Conservation (phyloP, 2,113 vertebrate genomes). For the Trogon surrucura region DNA sequence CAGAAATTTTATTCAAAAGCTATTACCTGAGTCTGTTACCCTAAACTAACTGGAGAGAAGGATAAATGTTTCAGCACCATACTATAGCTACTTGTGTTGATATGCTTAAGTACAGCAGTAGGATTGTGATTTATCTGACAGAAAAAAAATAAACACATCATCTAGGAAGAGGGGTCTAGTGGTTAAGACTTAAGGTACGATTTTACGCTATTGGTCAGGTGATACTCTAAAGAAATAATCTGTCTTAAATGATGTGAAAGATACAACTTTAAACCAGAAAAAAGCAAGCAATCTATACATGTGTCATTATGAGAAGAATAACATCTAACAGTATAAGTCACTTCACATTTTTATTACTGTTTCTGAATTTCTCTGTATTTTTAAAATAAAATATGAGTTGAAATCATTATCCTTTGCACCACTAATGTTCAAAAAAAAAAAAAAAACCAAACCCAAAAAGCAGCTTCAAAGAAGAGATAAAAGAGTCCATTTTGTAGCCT, state of each 20-base stretch:
- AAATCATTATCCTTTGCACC: background rate
- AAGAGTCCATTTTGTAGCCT: background rate
- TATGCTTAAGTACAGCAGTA: background rate
- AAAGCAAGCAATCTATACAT: background rate
- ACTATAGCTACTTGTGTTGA: background rate
- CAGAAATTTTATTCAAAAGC: background rate
- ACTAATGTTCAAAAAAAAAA: background rate
- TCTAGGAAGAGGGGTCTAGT: background rate
- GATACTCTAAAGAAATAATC: background rate
- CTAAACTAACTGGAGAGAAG: background rate
- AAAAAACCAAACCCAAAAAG: background rate
- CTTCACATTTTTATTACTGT: background rate
- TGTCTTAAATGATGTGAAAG: background rate
- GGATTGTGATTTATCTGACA: background rate
- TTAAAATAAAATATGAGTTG: background rate
- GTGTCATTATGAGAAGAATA: background rate
- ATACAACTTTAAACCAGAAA: background rate
- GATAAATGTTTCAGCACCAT: background rate
- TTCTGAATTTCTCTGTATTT: background rate
- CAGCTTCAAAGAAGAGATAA: background rate
- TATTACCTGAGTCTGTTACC: background rate
- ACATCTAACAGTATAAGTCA: background rate
- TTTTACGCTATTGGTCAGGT: background rate
- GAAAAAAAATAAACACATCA: background rate
- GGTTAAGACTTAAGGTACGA: background rate